phyloP scores from a whole-genome alignment of 2,797 vertebrate genomes.

The Phoeniculus purpureus region DNA sequence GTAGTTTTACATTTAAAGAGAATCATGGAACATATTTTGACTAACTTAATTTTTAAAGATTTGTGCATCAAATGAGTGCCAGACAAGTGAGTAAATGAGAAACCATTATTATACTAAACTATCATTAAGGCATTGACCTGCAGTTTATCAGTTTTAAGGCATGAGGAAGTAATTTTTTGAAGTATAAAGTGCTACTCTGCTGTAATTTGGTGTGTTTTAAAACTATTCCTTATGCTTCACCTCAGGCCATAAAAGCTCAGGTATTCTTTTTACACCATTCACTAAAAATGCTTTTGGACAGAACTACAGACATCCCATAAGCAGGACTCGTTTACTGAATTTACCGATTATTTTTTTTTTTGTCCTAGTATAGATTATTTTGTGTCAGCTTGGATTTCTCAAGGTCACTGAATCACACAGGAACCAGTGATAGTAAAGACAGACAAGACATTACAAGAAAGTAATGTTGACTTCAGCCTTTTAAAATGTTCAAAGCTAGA shows the following conservation, averaged over 20 bases:
- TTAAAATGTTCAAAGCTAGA: background rate
- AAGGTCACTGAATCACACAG: no score
- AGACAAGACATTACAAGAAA: no score
- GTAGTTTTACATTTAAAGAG: background rate
- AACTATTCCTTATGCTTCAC: background rate
- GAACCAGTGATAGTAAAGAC: no score
- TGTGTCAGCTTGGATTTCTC: no score
- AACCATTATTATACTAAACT: background rate
- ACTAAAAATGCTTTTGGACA: background rate
- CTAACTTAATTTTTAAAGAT: constrained; percentile 15
- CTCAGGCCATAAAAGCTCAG: background rate
- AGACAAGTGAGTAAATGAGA: background rate
- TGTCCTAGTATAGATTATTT: no score
- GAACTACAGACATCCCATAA: background rate
- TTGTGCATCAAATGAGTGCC: background rate
- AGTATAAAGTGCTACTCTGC: background rate
- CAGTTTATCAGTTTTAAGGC: background rate
- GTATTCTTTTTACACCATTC: background rate
- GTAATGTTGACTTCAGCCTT: background rate
- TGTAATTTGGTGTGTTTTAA: background rate
- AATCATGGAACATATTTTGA: background rate
- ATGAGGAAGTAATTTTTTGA: constrained; percentile 4
- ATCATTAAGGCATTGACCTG: background rate
- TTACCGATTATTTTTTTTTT: no score
- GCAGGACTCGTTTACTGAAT: background rate